Base-by-base conservation (phyloP, 2,797 vertebrate species). In the Lycodopsis pacificus region DNA sequence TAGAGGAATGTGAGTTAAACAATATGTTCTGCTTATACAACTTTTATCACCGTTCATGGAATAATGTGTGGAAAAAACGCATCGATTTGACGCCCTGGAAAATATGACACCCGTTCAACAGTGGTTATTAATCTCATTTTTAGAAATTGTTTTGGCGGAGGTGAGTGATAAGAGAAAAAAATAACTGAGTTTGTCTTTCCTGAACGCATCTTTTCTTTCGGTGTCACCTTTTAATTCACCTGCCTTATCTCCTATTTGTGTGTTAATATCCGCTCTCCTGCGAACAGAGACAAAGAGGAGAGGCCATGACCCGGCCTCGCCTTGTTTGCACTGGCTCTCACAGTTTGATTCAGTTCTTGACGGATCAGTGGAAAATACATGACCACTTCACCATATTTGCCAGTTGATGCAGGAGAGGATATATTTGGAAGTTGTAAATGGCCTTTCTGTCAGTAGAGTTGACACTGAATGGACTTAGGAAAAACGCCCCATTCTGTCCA, bases 221-320 rank as follows among this genome's bases (percentile, higher is more conserved):
- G 49, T 89, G 71, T 82, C 87, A 86, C 85, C 82, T 88, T 86
- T 85, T 81, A 80, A 86, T 90, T 76, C 34, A 71, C 74, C 74
- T 65, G 63, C 67, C 65, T 84, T 82, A 80, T 88, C 77, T 89
- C 48, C 75, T 75, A 53, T 87, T 81, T 79, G 80, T 77, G 71
- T 70, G 77, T 86, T 92, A 87, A 92, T 92, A 91, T 93, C 92
- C 87, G 84, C 84, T 62, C 80, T 68, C 40, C 67, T 85, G 90
- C 79, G 76, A 74, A 80, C 77, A 76, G 69, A 77, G 71, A 82
- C 79, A 90, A 89, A 82, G 74, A 69, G 40, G 66, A 59, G 70
- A 88, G 85, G 54, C 80, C 56, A 68, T 79, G 86, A 85, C 86
- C 78, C 69, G 70, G 78, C 77, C 71, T 42, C 53, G 74, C 42